Conservation (phyloP, 92 coral and sea anemone species). For the Galaxea fascicularis region DNA sequence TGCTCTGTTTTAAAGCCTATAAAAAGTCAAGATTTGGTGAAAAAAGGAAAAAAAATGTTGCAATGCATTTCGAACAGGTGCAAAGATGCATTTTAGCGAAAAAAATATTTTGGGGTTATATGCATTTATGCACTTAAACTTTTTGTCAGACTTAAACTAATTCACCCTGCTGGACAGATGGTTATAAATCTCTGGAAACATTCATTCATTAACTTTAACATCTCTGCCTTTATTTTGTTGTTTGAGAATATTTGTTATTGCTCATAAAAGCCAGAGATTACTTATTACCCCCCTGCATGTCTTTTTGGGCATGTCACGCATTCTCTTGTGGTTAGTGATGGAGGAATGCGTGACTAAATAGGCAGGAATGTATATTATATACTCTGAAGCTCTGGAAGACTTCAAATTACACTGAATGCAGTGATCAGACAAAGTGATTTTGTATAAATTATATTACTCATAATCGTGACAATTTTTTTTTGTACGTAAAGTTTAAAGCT, state of each 20-base stretch:
- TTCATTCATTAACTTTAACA: background rate
- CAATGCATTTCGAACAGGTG: no score
- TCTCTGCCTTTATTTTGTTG: background rate
- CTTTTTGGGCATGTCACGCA: no score
- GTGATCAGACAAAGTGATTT: background rate
- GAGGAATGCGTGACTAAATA: background rate
- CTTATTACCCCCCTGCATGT: background rate
- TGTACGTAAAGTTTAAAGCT: background rate
- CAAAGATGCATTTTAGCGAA: no score
- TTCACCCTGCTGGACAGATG: slow-evolving; percentile 44
- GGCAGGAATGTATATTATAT: no score
- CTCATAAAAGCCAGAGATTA: background rate
- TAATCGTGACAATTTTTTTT: background rate
- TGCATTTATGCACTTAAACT: no score
- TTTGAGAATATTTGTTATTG: background rate
- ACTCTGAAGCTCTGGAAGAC: background rate
- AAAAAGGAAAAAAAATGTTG: no score
- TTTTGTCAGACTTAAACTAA: background rate
- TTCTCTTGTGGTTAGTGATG: no score
- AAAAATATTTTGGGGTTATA: no score
- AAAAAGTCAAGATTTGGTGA: no score
- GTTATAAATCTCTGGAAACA: background rate
- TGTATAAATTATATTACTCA: background rate
- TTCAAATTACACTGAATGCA: background rate
- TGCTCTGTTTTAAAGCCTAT: no score